Base-by-base conservation (phyloP, 2,888 invertebrate genomes). In the Drosophila kanekoi region DNA sequence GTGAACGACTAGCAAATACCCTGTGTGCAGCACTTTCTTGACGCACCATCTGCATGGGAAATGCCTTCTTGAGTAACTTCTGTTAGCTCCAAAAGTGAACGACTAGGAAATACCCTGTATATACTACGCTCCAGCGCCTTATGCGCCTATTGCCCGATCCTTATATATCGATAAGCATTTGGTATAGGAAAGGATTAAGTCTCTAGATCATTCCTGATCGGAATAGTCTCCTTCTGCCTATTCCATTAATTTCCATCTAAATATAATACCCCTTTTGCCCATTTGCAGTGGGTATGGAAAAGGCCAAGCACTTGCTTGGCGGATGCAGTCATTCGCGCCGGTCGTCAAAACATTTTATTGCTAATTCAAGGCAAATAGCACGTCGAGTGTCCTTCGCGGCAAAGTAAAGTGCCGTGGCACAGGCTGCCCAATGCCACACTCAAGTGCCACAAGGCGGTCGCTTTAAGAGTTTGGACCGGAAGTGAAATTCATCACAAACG, bases 301-400 rank as follows among this genome's bases (percentile, higher is more conserved):
- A 8, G 28, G 28, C 28, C 28, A 38, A 13, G 23, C 52, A 52
- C 16, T 40, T 40, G 14, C 11, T 38, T 38, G 11, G 40, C 48
- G 70, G 69, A 69, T 69, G 69, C 70, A 63, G 63, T 33, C 45
- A 14, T 38, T 44, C 38, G 48, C 56, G 57, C 47, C 62, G 73
- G 57, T 77, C 73, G 65, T 79, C 77, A 68, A 71, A 73, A 73
- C 73, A 69, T 83, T 80, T 80, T 65, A 86, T 69, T 72, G 74
- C 58, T 68, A 75, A 81, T 81, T 77, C 70, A 67, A 63, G 67
- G 65, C 56, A 72, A 68, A 73, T 58, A 58, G 60, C 44, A 45
- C 45, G 47, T 48, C 62, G 47, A 52, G 67, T 56, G 62, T 33
- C 44, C 41, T 45, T 61, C 35, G 32, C 40, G 20, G 67, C 60